Evolutionary conservation across 92 coral and sea anemone species (phyloP), one percentile per base, ranked within the genome.

Genomic region (Hydrozoanthus gracilis): DNA sequence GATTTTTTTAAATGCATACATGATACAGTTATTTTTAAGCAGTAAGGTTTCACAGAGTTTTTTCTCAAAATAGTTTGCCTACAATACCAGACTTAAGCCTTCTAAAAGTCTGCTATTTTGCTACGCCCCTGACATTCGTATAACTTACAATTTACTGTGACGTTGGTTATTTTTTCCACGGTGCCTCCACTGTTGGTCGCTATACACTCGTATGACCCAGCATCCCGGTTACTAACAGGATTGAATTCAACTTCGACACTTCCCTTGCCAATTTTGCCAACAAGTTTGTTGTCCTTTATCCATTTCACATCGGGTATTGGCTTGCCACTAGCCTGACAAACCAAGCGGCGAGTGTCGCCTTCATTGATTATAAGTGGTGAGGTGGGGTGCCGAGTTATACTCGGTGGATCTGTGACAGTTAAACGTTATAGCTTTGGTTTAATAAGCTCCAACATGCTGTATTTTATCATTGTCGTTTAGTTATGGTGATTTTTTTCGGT

Each of bases 281-380:
- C 62, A 62, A 73, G 68, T 69, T 61, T 91, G 71, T 88, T 89
- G 45, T 88, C 84, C 84, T 86, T 94, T 20, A 69, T 79, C 98
- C 98, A 94, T 65, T 65, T 77, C 44, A 94, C 98, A 45, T 62
- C 67, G 3, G 99, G 98, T 17, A 89, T 84, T 47, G 99, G 99
- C 67, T 89, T 93, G 16, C 98, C 95, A 52, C 60, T 80, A 8
- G 98, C 90, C 82, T 89, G 82, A 82, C 99, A 96, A 60, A 87
- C 86, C 44, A 96, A 88, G 58, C 86, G 90, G 69, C 79, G 54
- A 18, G 46, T 20, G 12, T 74, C 75, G 6, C 95, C 97, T 79
- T 90, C 96, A 46, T 69, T 86, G 88, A 82, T 82, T 51, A 88
- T 76, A 44, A 88, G 69, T 18, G 55, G 71, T 7, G 64, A 18